A percentile compares a stretch with the other conserved stretches of the same genome.
Evolutionary conservation across 2,888 invertebrate species (phyloP).

Genomic region (Julus scandinavius): DNA sequence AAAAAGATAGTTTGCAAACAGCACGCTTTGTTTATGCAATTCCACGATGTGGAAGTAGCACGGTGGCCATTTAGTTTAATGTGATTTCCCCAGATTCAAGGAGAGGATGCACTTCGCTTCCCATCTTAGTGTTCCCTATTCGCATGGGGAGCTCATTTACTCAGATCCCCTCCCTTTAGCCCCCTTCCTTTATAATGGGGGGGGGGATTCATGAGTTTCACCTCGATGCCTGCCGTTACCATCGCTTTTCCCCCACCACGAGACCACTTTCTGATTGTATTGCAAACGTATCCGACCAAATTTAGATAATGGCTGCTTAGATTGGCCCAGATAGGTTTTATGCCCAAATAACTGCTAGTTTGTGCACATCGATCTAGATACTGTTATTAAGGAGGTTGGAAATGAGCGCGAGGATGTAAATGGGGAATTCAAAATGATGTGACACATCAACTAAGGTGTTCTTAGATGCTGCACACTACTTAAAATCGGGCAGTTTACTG

Average conservation of each 20-base stretch:
- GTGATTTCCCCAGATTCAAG: slow-evolving; percentile 26
- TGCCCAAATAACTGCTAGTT: slow-evolving; percentile 33
- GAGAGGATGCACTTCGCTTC: slow-evolving; percentile 26
- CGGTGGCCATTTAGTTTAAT: slow-evolving; percentile 25
- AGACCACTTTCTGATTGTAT: slow-evolving; percentile 33
- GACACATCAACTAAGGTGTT: slow-evolving; percentile 20
- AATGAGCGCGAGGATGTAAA: slow-evolving; percentile 8
- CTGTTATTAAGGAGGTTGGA: slow-evolving; percentile 19
- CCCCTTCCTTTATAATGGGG: slow-evolving; percentile 7
- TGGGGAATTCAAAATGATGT: slow-evolving; percentile 25
- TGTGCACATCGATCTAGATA: slow-evolving; percentile 14
- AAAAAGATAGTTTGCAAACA: not conserved
- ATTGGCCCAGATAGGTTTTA: slow-evolving; percentile 33
- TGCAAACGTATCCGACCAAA: slow-evolving; percentile 26
- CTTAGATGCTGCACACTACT: not conserved
- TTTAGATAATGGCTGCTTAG: slow-evolving; percentile 33
- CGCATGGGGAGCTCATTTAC: not conserved
- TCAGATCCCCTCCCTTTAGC: not conserved
- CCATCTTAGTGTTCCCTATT: slow-evolving; percentile 15
- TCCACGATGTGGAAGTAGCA: not conserved
- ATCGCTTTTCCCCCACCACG: slow-evolving; percentile 13
- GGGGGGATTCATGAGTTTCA: slow-evolving; percentile 24
- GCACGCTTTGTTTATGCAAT: slow-evolving; percentile 33
- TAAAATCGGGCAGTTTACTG: not conserved
- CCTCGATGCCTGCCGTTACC: slow-evolving; percentile 30